phyloP scores from a whole-genome alignment of 2,888 invertebrate species.

The Tetragonisca angustula region DNA sequence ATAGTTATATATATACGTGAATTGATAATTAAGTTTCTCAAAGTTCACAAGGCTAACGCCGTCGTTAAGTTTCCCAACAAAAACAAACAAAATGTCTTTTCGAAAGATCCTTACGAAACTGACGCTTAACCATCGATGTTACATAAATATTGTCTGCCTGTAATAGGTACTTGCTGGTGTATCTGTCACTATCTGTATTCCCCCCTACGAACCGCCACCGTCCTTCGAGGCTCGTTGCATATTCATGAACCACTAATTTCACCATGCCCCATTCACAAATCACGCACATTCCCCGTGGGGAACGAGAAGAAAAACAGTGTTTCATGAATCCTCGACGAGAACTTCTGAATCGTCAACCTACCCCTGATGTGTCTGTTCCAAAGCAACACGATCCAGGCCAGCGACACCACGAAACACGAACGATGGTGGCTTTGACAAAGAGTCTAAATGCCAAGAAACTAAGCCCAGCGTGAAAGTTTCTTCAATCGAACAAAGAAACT shows the following conservation, averaged over 20 bases:
- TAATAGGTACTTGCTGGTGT: slow-evolving; percentile 73
- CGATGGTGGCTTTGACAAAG: slow-evolving; percentile 18
- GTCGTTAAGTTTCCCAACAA: background rate
- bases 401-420: slow-evolving; percentile 39
- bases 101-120: slow-evolving; percentile 52
- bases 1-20: too few species aligned
- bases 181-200: slow-evolving; percentile 71
- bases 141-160: slow-evolving; percentile 68
- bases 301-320: background rate
- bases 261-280: slow-evolving; percentile 12
- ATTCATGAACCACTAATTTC: slow-evolving; percentile 61
- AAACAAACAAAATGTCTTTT: background rate
- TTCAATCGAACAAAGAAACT: background rate
- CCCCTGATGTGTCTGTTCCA: slow-evolving; percentile 11
- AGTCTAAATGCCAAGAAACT: background rate
- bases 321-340: slow-evolving; percentile 61
- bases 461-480: background rate
- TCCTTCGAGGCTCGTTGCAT: slow-evolving; percentile 53
- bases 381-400: slow-evolving; percentile 50
- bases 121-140: slow-evolving; percentile 59
- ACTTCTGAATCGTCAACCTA: background rate
- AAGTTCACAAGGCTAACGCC: background rate
- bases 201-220: background rate
- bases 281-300: background rate
- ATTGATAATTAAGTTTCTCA: too few species aligned